phyloP scores from a whole-genome alignment of 2,113 vertebrate genomes.

The Alaudala cheleensis region DNA sequence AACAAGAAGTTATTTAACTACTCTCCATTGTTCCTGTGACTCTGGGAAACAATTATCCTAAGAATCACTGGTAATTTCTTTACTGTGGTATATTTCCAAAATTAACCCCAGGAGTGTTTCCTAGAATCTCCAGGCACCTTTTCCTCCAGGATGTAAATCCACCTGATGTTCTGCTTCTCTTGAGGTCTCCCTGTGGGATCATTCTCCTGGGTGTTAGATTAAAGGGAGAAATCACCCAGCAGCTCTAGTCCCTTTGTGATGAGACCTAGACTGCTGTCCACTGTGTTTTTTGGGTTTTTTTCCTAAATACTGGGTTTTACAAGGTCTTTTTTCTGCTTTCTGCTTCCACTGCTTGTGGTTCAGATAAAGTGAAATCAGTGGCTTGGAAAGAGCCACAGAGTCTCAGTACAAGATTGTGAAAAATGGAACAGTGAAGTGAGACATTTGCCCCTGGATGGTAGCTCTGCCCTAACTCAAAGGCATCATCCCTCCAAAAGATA shows the following conservation, averaged over 20 bases:
- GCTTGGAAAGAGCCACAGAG: neutral
- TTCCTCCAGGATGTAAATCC: neutral
- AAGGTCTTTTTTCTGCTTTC: neutral
- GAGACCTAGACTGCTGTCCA: fast-evolving
- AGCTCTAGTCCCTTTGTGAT: neutral
- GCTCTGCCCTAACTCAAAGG: neutral
- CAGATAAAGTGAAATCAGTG: neutral
- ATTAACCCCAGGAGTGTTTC: neutral
- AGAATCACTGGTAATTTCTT: neutral
- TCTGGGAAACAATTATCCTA: neutral
- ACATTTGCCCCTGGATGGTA: neutral
- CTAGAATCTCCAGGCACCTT: neutral
- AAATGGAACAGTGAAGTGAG: neutral
- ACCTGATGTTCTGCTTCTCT: neutral
- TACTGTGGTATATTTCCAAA: neutral
- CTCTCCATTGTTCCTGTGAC: neutral
- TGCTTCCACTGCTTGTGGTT: neutral
- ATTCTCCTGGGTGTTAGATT: neutral
- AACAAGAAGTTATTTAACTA: conserved; percentile 48
- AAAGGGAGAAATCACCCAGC: neutral
- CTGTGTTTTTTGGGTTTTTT: neutral
- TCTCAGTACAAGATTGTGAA: neutral
- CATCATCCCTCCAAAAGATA: neutral
- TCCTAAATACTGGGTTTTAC: neutral
- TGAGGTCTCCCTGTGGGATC: neutral